phyloP scores from a whole-genome alignment of 2,888 invertebrate genomes.

The Lasioglossum malachurum region DNA sequence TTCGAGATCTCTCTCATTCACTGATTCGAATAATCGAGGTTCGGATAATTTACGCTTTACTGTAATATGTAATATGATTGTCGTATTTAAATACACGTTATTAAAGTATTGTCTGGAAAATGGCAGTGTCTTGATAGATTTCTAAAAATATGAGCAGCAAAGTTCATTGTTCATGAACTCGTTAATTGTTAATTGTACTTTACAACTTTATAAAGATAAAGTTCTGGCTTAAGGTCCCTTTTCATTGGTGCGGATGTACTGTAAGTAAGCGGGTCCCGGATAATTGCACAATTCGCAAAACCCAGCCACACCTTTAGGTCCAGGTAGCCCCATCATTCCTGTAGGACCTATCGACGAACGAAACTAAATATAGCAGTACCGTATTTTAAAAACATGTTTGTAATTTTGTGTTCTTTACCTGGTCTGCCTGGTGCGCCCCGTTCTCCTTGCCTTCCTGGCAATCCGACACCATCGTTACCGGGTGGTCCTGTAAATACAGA shows the following conservation, averaged over 20 bases:
- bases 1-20: too few relatives aligned
- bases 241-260: constrained; percentile 86
- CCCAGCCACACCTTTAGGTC: constrained; percentile 89
- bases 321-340: constrained; percentile 87
- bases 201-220: background rate
- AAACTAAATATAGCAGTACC: constrained; percentile 47
- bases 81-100: constrained; percentile 27
- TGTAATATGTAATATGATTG: background rate
- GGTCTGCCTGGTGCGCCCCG: constrained; percentile 91
- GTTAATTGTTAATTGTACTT: background rate
- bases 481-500: constrained; percentile 86
- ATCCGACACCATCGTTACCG: constrained; percentile 88
- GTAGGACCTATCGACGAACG: constrained; percentile 78
- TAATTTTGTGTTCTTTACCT: constrained; percentile 85
- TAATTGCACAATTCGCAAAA: constrained; percentile 89
- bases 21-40: too few relatives aligned
- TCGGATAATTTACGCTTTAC: too few relatives aligned
- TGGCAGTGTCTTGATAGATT: constrained; percentile 21
- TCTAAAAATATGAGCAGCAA: constrained; percentile 9
- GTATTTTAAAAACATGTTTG: constrained; percentile 40
- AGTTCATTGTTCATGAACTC: background rate
- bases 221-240: constrained; percentile 85
- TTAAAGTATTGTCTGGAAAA: background rate
- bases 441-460: constrained; percentile 91
- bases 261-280: constrained; percentile 86